These are phyloP conservation scores for Brachyptera risi DNA, from an alignment of 2,888 invertebrate genomes.

Conservation along the genomic window DNA sequence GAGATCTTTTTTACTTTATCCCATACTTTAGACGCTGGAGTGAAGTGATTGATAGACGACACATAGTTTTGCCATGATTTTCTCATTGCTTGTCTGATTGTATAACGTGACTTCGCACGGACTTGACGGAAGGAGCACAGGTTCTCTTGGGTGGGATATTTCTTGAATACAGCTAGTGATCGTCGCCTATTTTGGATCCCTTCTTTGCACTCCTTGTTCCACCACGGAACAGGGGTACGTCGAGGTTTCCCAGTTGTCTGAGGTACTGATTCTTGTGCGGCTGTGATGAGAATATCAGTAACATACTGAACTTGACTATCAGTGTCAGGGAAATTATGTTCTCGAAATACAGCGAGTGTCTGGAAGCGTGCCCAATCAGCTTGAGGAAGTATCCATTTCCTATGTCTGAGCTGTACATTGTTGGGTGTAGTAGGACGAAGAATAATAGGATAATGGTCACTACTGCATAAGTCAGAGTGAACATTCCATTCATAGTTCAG, in stretches of 20 bases:
- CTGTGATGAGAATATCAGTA: neutral
- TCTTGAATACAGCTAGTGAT: neutral
- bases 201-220: slow-evolving; percentile 2
- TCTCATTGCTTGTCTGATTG: neutral
- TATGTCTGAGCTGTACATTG: neutral
- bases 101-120: neutral
- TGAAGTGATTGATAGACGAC: neutral
- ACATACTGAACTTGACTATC: neutral
- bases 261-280: neutral
- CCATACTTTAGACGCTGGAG: neutral
- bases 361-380: neutral
- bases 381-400: neutral
- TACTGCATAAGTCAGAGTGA: neutral
- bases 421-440: neutral
- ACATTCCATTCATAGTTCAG: slow-evolving; percentile 5
- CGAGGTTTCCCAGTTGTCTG: neutral
- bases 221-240: slow-evolving; percentile 3
- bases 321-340: neutral
- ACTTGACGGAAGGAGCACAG: neutral
- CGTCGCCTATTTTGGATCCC: neutral
- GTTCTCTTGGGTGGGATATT: slow-evolving; percentile 4
- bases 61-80: slow-evolving; percentile 8
- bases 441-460: neutral
- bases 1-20: neutral
- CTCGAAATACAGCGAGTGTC: neutral